phyloP scores from a whole-genome alignment of 2,888 invertebrate genomes.

The Epistrophe grossulariae region DNA sequence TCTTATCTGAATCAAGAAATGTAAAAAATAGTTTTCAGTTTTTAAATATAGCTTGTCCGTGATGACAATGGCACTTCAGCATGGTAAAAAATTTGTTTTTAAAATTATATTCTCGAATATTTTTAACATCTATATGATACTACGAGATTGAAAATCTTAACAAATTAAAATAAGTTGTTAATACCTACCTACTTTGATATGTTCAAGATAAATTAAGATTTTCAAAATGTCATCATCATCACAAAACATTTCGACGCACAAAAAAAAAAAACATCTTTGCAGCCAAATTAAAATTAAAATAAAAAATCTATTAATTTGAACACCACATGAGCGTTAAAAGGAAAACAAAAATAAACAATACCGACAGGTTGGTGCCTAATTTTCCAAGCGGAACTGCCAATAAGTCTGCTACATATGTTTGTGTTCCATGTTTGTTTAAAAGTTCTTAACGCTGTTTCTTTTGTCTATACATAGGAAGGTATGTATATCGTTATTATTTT shows the following conservation, averaged over 20 bases:
- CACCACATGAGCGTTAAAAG: not conserved
- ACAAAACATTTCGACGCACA: not conserved
- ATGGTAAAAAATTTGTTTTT: too few species aligned
- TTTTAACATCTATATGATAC: too few species aligned
- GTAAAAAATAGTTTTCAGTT: too few species aligned
- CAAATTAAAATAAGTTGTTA: too few species aligned
- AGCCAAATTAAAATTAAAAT: constrained; percentile 8
- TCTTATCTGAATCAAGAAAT: too few species aligned
- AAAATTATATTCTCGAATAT: too few species aligned
- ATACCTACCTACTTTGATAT: too few species aligned
- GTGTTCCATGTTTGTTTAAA: constrained; percentile 7
- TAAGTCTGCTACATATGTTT: constrained; percentile 12
- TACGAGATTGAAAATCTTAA: too few species aligned
- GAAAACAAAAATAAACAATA: not conserved
- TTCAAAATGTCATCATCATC: not conserved
- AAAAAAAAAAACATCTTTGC: not conserved
- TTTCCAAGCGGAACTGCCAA: constrained; percentile 53
- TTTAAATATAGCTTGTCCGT: too few species aligned
- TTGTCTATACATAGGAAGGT: too few species aligned
- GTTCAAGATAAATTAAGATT: not conserved
- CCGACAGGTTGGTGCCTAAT: constrained; percentile 28
- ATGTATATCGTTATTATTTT: not conserved
- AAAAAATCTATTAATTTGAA: constrained; percentile 6
- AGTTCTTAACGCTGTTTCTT: constrained; percentile 6
- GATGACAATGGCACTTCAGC: too few species aligned